These are phyloP conservation scores for Anneissia japonica DNA, from an alignment of 35 echinoderm and acorn worm species.

Conservation along the genomic window DNA sequence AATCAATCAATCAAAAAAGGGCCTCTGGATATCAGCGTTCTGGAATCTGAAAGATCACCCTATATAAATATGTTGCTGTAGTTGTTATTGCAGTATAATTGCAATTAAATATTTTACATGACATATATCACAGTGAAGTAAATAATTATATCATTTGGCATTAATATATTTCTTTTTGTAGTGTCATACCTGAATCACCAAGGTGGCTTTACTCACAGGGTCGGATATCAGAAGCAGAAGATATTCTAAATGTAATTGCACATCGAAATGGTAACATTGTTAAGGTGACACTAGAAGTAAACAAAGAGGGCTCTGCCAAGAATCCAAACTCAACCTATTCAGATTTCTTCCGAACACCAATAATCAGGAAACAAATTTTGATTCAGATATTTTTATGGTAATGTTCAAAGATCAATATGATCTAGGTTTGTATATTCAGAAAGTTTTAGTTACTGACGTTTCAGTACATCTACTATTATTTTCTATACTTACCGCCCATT, in stretches of 20 bases:
- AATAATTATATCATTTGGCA: not conserved
- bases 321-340: slow-evolving; percentile 14
- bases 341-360: slow-evolving; percentile 59
- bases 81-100: not conserved
- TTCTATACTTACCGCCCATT: too few species aligned
- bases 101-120: not conserved
- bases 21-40: too few species aligned
- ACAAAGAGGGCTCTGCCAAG: not conserved
- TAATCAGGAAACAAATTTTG: slow-evolving; percentile 50
- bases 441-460: too few species aligned
- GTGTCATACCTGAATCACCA: slow-evolving; percentile 89
- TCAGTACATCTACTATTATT: too few species aligned
- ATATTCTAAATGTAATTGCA: slow-evolving; percentile 43
- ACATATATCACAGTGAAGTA: not conserved
- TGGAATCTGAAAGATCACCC: too few species aligned
- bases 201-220: slow-evolving; percentile 74
- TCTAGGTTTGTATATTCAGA: too few species aligned
- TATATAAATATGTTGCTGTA: not conserved
- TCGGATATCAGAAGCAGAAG: slow-evolving; percentile 71
- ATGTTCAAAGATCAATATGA: too few species aligned
- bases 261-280: slow-evolving; percentile 38
- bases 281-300: not conserved
- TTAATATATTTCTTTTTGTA: slow-evolving; percentile 27
- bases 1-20: not conserved
- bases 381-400: slow-evolving; percentile 73